Percentiles rank a stretch among this genome's conserved stretches.
Evolutionary conservation across 2,113 vertebrate genomes (phyloP).

Genomic region (Garra rufa): DNA sequence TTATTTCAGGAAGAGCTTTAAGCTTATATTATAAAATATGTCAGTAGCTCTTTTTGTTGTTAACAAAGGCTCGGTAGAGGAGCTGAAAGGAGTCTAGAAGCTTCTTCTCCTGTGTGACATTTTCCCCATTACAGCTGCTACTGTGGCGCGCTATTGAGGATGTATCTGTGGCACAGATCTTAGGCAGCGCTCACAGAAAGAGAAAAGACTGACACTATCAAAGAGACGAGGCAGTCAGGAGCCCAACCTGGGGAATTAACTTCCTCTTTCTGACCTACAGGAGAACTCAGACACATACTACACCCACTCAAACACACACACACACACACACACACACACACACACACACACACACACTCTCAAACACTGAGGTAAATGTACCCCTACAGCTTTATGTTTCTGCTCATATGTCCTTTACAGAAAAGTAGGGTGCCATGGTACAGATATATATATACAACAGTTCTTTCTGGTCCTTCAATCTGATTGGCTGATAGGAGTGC

Average conservation of each 20-base stretch:
- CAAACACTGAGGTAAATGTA: conserved; percentile 15
- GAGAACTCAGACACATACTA: conserved; percentile 23
- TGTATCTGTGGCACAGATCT: conserved; percentile 61
- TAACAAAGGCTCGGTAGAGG: conserved; percentile 38
- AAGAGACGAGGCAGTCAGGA: conserved; percentile 25
- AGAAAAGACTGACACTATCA: conserved; percentile 60
- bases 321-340: conserved; percentile 19
- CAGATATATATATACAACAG: too few relatives aligned
- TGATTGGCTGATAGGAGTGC: too few relatives aligned
- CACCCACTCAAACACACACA: conserved; percentile 24
- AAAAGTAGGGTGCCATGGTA: background rate
- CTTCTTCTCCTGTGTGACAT: conserved; percentile 58
- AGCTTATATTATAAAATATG: conserved; percentile 29
- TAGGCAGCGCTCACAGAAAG: conserved; percentile 42
- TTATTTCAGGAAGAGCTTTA: conserved; percentile 33
- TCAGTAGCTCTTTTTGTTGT: conserved; percentile 23
- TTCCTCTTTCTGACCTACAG: conserved; percentile 47
- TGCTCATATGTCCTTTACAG: background rate
- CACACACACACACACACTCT: conserved; percentile 16
- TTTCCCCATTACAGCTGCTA: conserved; percentile 55
- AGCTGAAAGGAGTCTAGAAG: conserved; percentile 38
- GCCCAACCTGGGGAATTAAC: conserved; percentile 56
- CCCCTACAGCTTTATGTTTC: background rate
- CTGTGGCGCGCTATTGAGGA: conserved; percentile 47
- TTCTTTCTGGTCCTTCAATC: too few relatives aligned